Evolutionary conservation across 1,140 invertebrate species (phyloP).

Genomic region (Drosophila pseudoananassae): DNA sequence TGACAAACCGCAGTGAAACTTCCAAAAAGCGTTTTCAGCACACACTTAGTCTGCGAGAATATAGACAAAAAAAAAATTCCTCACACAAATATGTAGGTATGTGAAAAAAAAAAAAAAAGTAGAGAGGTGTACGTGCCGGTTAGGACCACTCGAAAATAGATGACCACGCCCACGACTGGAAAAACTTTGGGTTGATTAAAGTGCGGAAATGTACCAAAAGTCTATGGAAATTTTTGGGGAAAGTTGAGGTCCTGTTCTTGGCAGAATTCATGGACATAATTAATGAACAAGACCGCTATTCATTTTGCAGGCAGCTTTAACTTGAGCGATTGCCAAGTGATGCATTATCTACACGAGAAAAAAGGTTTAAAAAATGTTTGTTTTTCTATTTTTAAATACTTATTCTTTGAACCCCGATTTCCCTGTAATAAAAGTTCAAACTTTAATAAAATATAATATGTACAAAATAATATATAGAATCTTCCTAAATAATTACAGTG

Average conservation of each 20-base stretch:
- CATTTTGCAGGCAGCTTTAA: slow-evolving; percentile 12
- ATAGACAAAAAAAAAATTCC: not conserved
- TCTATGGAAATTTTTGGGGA: slow-evolving; percentile 17
- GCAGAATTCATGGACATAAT: slow-evolving; percentile 40
- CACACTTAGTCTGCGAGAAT: slow-evolving; percentile 37
- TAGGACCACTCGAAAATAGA: slow-evolving; percentile 34
- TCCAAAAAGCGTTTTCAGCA: slow-evolving; percentile 70
- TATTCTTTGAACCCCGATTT: too few species aligned
- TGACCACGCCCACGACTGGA: slow-evolving; percentile 29
- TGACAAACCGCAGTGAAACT: slow-evolving; percentile 72
- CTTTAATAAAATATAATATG: too few species aligned
- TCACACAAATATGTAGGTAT: not conserved
- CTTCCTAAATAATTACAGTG: not conserved
- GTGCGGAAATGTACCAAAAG: slow-evolving; percentile 17
- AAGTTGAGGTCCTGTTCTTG: slow-evolving; percentile 16
- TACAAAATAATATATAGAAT: too few species aligned
- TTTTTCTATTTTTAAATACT: too few species aligned
- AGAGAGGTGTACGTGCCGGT: slow-evolving; percentile 30
- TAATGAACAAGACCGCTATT: slow-evolving; percentile 47
- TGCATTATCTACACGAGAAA: slow-evolving; percentile 25
- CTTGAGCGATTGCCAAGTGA: slow-evolving; percentile 18
- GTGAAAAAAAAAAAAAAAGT: slow-evolving; percentile 15
- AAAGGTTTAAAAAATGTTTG: not conserved
- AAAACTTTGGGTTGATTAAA: slow-evolving; percentile 47
- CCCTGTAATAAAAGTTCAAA: too few species aligned